Conservation (phyloP, 2,113 vertebrate species). For the Strigops habroptila region DNA sequence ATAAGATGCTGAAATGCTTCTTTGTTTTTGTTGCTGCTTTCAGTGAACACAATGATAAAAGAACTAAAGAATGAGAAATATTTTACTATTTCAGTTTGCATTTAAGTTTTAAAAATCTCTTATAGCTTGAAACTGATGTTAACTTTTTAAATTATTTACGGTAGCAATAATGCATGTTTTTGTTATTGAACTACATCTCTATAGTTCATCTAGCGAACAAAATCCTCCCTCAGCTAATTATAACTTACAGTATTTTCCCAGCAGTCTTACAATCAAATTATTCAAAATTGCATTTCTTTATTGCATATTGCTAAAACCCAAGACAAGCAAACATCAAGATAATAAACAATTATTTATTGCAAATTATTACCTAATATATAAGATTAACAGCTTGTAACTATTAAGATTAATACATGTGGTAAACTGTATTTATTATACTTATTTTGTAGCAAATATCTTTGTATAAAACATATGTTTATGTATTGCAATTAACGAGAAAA, state of each 20-base stretch:
- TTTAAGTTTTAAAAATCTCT: slow-evolving; percentile 67
- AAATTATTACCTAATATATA: slow-evolving; percentile 99
- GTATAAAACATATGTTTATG: slow-evolving; percentile 97
- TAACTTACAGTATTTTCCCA: slow-evolving; percentile 81
- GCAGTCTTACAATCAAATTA: slow-evolving; percentile 87
- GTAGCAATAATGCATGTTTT: slow-evolving; percentile 74
- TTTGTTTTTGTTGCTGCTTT: background rate
- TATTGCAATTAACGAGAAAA: slow-evolving; percentile 94
- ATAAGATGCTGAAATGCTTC: background rate
- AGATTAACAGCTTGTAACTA: slow-evolving; percentile 99
- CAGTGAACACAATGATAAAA: background rate
- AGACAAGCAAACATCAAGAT: slow-evolving; percentile 86
- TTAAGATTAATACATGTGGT: slow-evolving; percentile 91
- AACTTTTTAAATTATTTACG: slow-evolving; percentile 81
- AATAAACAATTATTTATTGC: slow-evolving; percentile 99
- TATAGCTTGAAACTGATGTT: slow-evolving; percentile 68
- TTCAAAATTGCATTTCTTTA: slow-evolving; percentile 89
- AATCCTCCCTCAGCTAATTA: slow-evolving; percentile 80
- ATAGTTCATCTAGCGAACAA: slow-evolving; percentile 69
- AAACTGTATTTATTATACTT: slow-evolving; percentile 98
- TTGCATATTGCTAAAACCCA: slow-evolving; percentile 86
- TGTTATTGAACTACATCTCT: slow-evolving; percentile 73
- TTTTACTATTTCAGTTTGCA: slow-evolving; percentile 65
- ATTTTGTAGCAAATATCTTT: slow-evolving; percentile 93
- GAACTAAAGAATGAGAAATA: slow-evolving; percentile 37